These are phyloP conservation scores for Eubasilissa regina DNA, from an alignment of 1,140 invertebrate genomes.

Conservation along the genomic window DNA sequence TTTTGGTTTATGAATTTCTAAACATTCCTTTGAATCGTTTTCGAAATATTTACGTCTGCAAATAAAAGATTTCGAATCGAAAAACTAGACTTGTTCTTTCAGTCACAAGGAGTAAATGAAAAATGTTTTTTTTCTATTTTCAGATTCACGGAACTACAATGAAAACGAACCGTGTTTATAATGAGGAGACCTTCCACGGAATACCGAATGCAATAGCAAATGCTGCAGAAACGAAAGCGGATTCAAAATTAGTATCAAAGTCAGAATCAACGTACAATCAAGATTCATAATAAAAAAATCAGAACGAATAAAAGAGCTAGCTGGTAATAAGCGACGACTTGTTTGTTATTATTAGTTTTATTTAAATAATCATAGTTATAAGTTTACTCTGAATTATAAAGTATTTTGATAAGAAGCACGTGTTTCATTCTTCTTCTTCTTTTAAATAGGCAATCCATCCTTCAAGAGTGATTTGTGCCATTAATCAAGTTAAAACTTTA, in stretches of 20 bases:
- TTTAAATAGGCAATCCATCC: too few relatives aligned
- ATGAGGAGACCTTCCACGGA: conserved; percentile 76
- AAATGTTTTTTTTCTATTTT: conserved; percentile 59
- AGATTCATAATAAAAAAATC: background rate
- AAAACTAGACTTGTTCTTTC: background rate
- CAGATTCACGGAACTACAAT: conserved; percentile 80
- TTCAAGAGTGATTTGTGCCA: too few relatives aligned
- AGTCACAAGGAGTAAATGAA: background rate
- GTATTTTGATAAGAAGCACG: too few relatives aligned
- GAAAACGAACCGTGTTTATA: conserved; percentile 77
- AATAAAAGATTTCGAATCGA: too few relatives aligned
- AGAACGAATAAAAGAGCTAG: background rate
- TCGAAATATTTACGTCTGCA: too few relatives aligned
- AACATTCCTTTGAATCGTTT: too few relatives aligned
- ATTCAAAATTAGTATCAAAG: background rate
- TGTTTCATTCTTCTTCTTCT: too few relatives aligned
- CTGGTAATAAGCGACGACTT: background rate
- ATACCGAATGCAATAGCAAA: conserved; percentile 12
- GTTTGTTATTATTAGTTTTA: background rate
- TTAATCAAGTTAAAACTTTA: too few relatives aligned
- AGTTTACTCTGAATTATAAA: background rate
- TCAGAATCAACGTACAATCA: background rate
- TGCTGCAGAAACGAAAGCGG: background rate
- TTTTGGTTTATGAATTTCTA: too few relatives aligned
- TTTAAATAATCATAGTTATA: background rate